phyloP scores from a whole-genome alignment of 2,888 invertebrate species.

The Scelioninae gen. 2 region DNA sequence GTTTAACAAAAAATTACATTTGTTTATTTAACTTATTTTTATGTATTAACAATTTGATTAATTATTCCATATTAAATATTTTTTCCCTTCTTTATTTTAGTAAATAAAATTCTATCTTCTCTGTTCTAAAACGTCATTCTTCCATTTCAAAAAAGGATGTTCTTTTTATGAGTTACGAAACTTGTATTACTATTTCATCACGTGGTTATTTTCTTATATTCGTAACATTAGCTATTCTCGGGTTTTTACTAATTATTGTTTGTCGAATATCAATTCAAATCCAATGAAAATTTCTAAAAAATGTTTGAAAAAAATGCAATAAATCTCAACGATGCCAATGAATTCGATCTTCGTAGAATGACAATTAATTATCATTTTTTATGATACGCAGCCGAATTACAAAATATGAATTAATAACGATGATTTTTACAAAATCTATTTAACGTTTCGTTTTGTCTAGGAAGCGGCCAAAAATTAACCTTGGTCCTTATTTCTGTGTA shows the following conservation, averaged over 20 bases:
- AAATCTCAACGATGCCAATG: neutral
- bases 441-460: conserved; percentile 2
- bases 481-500: neutral
- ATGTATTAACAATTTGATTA: too few species aligned
- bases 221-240: neutral
- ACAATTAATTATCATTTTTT: conserved; percentile 11
- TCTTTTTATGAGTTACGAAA: too few species aligned
- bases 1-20: too few species aligned
- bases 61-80: too few species aligned
- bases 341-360: neutral
- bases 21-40: too few species aligned
- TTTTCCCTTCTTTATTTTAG: too few species aligned
- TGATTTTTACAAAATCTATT: conserved; percentile 2
- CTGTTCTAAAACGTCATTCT: too few species aligned
- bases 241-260: too few species aligned
- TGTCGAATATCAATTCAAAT: too few species aligned
- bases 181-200: neutral
- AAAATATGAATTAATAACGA: too few species aligned
- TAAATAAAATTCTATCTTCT: too few species aligned
- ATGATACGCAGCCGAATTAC: neutral
- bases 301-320: conserved; percentile 3
- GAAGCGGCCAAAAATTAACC: conserved; percentile 5
- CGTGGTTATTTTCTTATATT: neutral
- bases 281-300: neutral
- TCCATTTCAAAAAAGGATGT: too few species aligned